Conservation (phyloP, 92 coral and sea anemone species). For the Epizoanthus fatuus region DNA sequence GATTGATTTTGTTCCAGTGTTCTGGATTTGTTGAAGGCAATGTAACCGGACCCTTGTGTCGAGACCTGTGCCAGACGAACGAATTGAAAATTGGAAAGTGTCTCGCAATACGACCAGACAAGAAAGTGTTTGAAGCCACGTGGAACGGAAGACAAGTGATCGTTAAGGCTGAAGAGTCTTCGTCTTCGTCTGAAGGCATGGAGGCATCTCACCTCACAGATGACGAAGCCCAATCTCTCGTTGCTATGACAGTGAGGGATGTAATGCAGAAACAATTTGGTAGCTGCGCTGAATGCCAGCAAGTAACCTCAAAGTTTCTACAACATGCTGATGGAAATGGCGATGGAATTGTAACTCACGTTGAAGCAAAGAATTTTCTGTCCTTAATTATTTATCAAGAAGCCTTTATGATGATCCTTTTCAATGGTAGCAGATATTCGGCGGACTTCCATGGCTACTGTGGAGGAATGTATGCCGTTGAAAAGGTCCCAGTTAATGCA, state of each 20-base stretch:
- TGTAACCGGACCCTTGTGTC: constrained; percentile 60
- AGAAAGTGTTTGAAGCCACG: constrained; percentile 53
- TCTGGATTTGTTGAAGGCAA: constrained; percentile 46
- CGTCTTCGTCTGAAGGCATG: constrained; percentile 1
- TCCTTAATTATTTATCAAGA: constrained; percentile 59
- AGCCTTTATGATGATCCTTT: constrained; percentile 63
- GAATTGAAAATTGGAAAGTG: constrained; percentile 37
- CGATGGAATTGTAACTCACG: constrained; percentile 61
- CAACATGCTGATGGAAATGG: constrained; percentile 62
- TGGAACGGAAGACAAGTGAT: constrained; percentile 60
- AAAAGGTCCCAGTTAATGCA: constrained; percentile 64
- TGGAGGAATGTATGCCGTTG: constrained; percentile 72
- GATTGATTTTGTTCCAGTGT: constrained; percentile 42
- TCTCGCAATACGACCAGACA: constrained; percentile 25
- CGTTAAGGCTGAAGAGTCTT: constrained; percentile 27
- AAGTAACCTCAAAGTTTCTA: constrained; percentile 20
- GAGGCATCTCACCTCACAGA: background rate
- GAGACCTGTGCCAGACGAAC: constrained; percentile 46
- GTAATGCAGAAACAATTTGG: constrained; percentile 13
- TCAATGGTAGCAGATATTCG: constrained; percentile 71
- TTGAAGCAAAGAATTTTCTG: constrained; percentile 65
- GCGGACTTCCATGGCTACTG: constrained; percentile 78
- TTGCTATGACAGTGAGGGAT: background rate
- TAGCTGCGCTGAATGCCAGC: constrained; percentile 60
- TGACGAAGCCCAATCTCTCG: background rate